phyloP scores from a whole-genome alignment of 2,888 invertebrate genomes.

The Terebella lapidaria region DNA sequence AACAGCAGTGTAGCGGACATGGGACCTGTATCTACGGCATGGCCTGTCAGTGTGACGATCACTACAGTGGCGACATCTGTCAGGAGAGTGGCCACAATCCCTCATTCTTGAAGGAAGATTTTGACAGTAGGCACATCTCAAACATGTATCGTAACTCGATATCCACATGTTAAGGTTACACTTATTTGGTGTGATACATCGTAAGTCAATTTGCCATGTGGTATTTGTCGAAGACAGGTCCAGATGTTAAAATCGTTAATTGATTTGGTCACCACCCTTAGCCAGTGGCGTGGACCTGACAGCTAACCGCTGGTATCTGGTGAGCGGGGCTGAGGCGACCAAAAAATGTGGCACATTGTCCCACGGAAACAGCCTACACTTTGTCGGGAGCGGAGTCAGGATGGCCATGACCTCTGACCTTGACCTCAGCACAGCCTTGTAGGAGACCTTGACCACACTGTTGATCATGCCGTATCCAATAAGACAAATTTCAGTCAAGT shows the following conservation, averaged over 20 bases:
- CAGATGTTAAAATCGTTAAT: no score
- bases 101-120: conserved; percentile 47
- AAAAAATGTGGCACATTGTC: conserved; percentile 44
- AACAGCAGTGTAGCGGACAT: conserved; percentile 51
- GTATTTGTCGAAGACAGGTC: neutral
- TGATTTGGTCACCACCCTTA: no score
- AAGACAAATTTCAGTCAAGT: no score
- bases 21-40: conserved; percentile 46
- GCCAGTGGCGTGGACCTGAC: neutral
- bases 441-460: no score
- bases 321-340: conserved; percentile 43
- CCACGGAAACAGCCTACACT: conserved; percentile 43
- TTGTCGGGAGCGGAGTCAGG: conserved; percentile 44
- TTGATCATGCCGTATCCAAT: no score
- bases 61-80: conserved; percentile 40
- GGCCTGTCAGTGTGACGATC: conserved; percentile 46
- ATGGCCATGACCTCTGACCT: conserved; percentile 45
- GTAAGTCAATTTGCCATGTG: neutral
- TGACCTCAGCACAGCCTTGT: conserved; percentile 48
- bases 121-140: conserved; percentile 28
- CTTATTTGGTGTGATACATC: neutral
- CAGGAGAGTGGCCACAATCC: conserved; percentile 28
- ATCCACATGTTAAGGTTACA: neutral
- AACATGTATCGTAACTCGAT: no score
- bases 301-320: conserved; percentile 7